Base-by-base conservation (phyloP, 2,113 vertebrate genomes). In the Malurus alboscapulatus region DNA sequence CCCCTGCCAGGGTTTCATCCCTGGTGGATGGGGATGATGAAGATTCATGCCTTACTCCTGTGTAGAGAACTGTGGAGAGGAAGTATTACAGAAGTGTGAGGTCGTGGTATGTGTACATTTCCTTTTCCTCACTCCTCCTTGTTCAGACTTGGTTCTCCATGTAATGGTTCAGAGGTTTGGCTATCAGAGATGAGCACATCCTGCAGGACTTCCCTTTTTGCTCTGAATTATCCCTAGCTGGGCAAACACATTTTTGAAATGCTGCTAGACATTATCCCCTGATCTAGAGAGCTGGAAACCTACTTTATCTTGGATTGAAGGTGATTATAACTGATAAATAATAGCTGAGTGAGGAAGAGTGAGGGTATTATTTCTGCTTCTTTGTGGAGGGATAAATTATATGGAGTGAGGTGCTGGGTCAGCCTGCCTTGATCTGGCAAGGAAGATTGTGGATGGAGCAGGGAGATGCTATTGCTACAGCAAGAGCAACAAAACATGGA, bases 181-280 rank as follows among this genome's bases (percentile, higher is more conserved):
- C 75, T 93, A 40, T 83, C 42, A 59, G 76, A 62, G 54, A 45
- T 26, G 44, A 55, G 11, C 10, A 12, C 7, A 20, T 83, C 61
- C 87, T 71, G 84, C 91, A 61, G 83, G 91, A 81, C 47, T 83
- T 78, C 80, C n/a, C 21, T 86, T 95, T 87, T 84, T 79, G 44
- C 82, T 77, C 69, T 51, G 58, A 50, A 32, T 78, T 36, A 78
- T 91, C 68, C 62, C 58, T 76, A 58, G 42, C 12, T 83, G 45
- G 44, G 32, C 69, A 87, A 84, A 55, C 73, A 25, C 2, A 0
- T 66, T 92, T 90, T 94, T 0, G 0, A 90, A 71, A 58, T 40
- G 40, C 22, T 89, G 45, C 61, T 84, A 0, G 53, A 75, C 66
- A 74, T 89, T 91, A 90, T 63, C 34, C 25, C 47, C 45, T 63